phyloP scores from a whole-genome alignment of 2,113 vertebrate species.

The Onychorhynchus coronatus region DNA sequence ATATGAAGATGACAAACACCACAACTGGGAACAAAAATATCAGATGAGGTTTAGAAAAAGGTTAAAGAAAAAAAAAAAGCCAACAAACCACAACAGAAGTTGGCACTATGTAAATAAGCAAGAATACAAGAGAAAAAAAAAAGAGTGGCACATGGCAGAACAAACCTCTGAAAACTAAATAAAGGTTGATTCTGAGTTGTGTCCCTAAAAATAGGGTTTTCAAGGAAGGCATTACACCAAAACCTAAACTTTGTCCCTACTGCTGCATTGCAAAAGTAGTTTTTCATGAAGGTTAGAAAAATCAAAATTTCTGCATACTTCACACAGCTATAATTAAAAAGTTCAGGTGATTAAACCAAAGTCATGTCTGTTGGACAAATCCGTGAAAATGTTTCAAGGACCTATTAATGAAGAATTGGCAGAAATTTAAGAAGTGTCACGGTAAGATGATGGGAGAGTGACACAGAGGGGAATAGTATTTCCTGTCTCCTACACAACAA shows the following conservation, averaged over 20 bases:
- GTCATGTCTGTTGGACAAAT: too few species aligned
- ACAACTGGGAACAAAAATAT: neutral
- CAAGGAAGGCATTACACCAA: neutral
- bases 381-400: neutral
- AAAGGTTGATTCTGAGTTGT: neutral
- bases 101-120: neutral
- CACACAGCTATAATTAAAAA: neutral
- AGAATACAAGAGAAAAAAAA: neutral
- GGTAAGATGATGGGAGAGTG: neutral
- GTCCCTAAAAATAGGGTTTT: neutral
- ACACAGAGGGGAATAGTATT: accelerated
- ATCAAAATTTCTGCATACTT: neutral
- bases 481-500: neutral
- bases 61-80: neutral
- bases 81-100: neutral
- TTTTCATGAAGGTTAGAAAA: neutral
- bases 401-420: neutral
- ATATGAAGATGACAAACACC: neutral
- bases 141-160: neutral
- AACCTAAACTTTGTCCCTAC: neutral
- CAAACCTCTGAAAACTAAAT: neutral
- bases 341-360: neutral
- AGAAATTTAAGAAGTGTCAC: neutral
- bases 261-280: neutral
- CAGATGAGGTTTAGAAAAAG: neutral